These are phyloP conservation scores for Gortyna flavago DNA, from an alignment of 2,888 invertebrate genomes.

Conservation along the genomic window DNA sequence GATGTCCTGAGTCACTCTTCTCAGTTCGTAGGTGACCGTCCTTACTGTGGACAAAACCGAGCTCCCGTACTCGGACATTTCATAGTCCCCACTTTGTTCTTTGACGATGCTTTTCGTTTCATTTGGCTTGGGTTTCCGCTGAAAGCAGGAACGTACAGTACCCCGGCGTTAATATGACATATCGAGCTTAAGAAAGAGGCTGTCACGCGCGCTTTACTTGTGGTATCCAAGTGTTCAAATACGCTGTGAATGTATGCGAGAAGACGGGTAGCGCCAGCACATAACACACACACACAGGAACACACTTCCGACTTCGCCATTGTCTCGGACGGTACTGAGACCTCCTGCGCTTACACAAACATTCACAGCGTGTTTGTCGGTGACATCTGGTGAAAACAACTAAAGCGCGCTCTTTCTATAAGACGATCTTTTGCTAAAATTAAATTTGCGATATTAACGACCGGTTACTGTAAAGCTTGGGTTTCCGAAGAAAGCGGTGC, in stretches of 20 bases:
- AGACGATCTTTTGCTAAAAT: not conserved
- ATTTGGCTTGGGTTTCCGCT: constrained; percentile 13
- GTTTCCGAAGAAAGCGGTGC: not conserved
- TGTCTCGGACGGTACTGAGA: not conserved
- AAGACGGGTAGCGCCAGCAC: not conserved
- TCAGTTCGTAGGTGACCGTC: constrained; percentile 16
- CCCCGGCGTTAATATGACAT: not conserved
- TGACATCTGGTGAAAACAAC: not conserved
- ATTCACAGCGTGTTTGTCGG: not conserved
- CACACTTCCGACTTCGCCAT: not conserved
- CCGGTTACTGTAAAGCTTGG: not conserved
- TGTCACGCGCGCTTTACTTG: not conserved
- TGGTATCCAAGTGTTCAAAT: not conserved
- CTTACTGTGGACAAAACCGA: not conserved
- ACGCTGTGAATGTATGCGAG: not conserved
- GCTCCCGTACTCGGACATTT: not conserved
- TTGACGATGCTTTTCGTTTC: not conserved
- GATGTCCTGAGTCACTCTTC: constrained; percentile 10
- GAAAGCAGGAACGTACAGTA: constrained; percentile 37
- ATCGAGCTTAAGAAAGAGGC: not conserved
- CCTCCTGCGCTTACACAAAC: not conserved
- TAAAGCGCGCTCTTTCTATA: not conserved
- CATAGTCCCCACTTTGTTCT: constrained; percentile 3
- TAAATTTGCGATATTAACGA: not conserved
- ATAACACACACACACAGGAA: not conserved